A percentile compares a stretch with the other conserved stretches of the same genome.
Conservation (phyloP, 1,140 invertebrate genomes). For the Formica exsecta region DNA sequence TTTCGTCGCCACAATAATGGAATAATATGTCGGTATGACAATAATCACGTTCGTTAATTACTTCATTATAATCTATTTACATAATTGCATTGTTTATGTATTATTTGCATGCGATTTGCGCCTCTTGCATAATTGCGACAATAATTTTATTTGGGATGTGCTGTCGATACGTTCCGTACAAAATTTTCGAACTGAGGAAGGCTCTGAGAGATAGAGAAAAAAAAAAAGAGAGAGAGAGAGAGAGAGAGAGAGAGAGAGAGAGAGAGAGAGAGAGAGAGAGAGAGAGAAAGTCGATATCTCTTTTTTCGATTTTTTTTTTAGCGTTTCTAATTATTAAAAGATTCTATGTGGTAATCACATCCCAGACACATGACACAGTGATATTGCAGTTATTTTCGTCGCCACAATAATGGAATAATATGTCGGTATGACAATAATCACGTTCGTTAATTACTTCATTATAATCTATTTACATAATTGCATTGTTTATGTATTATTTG, state of each 20-base stretch:
- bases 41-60: constrained; percentile 63
- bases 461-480: constrained; percentile 60
- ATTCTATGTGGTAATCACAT: background rate
- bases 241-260: no score
- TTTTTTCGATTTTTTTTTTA: no score
- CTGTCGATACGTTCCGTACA: background rate
- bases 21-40: constrained; percentile 27
- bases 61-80: constrained; percentile 60
- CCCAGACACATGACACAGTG: background rate
- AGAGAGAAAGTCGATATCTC: background rate
- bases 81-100: constrained; percentile 38
- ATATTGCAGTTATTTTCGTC: constrained; percentile 31
- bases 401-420: constrained; percentile 26
- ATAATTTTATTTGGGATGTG: constrained; percentile 40
- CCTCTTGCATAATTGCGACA: constrained; percentile 44
- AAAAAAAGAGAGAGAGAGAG: no score
- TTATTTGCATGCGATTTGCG: constrained; percentile 56
- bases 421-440: constrained; percentile 37
- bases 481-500: constrained; percentile 36
- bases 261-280: no score
- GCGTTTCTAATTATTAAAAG: background rate
- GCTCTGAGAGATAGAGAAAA: no score
- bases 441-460: constrained; percentile 62
- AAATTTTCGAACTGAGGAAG: background rate
- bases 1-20: background rate